Percentiles rank a stretch among this genome's conserved stretches.
These are phyloP conservation scores for Martes flavigula DNA, from an alignment of 2,797 vertebrate species.

Conservation along the genomic window DNA sequence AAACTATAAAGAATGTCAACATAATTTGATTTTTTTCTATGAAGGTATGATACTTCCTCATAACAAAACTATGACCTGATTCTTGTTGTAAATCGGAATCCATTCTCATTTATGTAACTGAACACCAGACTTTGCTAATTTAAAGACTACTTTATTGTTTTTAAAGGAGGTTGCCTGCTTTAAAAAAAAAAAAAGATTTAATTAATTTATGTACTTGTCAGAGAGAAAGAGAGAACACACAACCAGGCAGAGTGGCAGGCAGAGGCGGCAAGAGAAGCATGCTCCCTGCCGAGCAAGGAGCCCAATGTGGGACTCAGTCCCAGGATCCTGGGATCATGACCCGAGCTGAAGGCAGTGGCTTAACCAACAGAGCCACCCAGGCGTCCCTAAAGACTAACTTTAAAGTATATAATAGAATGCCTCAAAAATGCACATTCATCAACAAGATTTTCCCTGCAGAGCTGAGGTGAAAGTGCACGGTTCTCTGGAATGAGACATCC, in stretches of 20 bases:
- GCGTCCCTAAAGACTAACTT: not conserved
- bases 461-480: not conserved
- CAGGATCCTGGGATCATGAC: too few relatives aligned
- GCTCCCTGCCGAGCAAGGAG: too few relatives aligned
- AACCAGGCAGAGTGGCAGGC: too few relatives aligned
- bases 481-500: not conserved
- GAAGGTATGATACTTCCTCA: not conserved
- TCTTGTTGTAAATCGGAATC: not conserved
- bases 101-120: not conserved
- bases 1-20: constrained; percentile 41
- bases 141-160: not conserved
- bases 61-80: not conserved
- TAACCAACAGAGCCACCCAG: too few relatives aligned
- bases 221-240: too few relatives aligned
- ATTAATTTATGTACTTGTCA: too few relatives aligned
- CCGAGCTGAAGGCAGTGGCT: fast-evolving
- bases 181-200: too few relatives aligned
- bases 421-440: not conserved
- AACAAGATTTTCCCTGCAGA: not conserved
- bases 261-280: too few relatives aligned
- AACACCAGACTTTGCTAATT: not conserved
- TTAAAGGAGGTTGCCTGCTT: too few relatives aligned
- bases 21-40: constrained; percentile 30
- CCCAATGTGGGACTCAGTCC: too few relatives aligned
- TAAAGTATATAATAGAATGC: not conserved